Evolutionary conservation across 2,888 invertebrate genomes (phyloP), one percentile per base, ranked within the genome.

Genomic region (Agrotis clavis): DNA sequence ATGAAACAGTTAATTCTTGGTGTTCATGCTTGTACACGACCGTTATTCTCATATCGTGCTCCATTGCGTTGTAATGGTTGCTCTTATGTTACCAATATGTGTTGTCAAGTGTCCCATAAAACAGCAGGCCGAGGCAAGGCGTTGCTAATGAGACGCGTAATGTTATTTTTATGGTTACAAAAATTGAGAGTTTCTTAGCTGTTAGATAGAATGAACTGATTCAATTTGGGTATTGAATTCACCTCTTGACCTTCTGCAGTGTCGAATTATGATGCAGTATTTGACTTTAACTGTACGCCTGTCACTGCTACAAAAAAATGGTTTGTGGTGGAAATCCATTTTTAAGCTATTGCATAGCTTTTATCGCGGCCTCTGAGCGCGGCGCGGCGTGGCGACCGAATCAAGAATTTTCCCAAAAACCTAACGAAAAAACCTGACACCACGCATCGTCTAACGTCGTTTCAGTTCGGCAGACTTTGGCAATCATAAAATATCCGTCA

Each of bases 1-100:
- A 90, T 90, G 87, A 88, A 89, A 89, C 85, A 84, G 89, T 88
- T 88, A 87, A 89, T 87, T 88, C 80, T 79, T 83, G 81, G 67
- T 74, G 74, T 77, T 86, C 83, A 84, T 78, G 66, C 63, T 62
- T 69, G 78, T 74, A 82, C 81, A 82, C 68, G 74, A 73, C 80
- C 61, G 72, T 84, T 84, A 80, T 74, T 70, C 78, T 73, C 78
- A 81, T 84, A 74, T 82, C 80, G 60, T 25, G 79, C 74, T 69
- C 57, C 53, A 71, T 74, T 67, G 71, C 65, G 59, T 70, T 48
- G 74, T 83, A 71, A 79, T 78, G 63, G 69, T 70, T 66, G 51
- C 68, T 77, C 68, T 71, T 71, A 68, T 77, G 77, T 30, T 54
- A 63, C 70, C 85, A 79, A 83, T 79, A 76, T 73, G 72, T 77